These are phyloP conservation scores for Pungitius pungitius DNA, from an alignment of 2,113 vertebrate species.

Conservation along the genomic window DNA sequence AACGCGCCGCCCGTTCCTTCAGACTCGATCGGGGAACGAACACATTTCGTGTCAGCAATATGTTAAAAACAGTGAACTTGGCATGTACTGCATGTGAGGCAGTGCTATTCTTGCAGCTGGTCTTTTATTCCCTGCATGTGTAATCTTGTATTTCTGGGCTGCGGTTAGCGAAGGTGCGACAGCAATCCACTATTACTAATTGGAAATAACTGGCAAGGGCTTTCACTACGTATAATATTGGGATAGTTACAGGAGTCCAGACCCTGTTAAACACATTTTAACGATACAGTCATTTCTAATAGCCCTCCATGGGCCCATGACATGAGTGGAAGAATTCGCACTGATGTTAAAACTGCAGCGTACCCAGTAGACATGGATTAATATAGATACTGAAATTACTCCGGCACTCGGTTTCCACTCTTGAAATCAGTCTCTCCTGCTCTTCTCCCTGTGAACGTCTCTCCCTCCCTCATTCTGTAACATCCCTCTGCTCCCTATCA, in stretches of 20 bases:
- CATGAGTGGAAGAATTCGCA: conserved; percentile 46
- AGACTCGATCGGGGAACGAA: conserved; percentile 58
- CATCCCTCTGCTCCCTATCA: conserved; percentile 20
- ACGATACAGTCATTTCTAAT: conserved; percentile 50
- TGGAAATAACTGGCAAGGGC: conserved; percentile 35
- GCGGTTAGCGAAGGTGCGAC: conserved; percentile 5
- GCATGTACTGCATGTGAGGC: conserved; percentile 22
- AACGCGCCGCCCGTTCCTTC: conserved; percentile 56
- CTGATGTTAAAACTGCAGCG: conserved; percentile 38
- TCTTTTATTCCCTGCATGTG: conserved; percentile 35
- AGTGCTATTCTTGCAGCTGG: conserved; percentile 34
- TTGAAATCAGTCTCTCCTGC: conserved; percentile 29
- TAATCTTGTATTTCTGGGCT: conserved; percentile 35
- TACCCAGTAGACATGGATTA: conserved; percentile 58
- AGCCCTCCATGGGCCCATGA: conserved; percentile 33
- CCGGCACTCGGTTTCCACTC: conserved; percentile 49
- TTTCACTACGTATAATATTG: conserved; percentile 9
- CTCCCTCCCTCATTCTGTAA: conserved; percentile 13
- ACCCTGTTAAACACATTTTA: conserved; percentile 45
- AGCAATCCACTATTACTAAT: conserved; percentile 30
- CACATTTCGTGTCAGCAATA: conserved; percentile 60
- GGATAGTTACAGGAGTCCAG: conserved; percentile 45
- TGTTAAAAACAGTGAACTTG: conserved; percentile 55
- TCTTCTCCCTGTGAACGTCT: conserved; percentile 24
- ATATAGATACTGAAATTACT: conserved; percentile 49